Evolutionary conservation across 1,140 invertebrate genomes (phyloP).

Genomic region (Saccostrea echinata): DNA sequence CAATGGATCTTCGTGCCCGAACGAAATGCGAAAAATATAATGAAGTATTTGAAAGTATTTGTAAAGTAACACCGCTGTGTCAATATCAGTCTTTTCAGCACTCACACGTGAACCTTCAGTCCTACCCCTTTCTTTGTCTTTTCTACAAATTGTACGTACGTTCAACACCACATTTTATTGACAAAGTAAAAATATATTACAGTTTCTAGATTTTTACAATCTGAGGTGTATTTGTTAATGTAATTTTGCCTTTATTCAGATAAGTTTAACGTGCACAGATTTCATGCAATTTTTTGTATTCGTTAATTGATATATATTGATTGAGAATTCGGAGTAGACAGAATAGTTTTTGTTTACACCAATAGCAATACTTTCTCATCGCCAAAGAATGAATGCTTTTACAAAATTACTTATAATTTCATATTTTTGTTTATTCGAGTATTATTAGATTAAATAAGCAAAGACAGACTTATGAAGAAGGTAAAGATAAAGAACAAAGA

Average conservation of each 20-base stretch:
- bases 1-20: background rate
- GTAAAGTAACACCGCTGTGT: conserved; percentile 34
- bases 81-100: conserved; percentile 12
- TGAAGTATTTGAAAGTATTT: conserved; percentile 38
- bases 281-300: conserved; percentile 1
- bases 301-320: conserved; percentile 33
- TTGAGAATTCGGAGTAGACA: background rate
- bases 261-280: background rate
- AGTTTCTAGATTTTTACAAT: background rate
- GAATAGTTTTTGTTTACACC: too few relatives aligned
- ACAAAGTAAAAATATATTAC: conserved; percentile 22
- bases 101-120: background rate
- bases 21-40: conserved; percentile 24
- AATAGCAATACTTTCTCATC: background rate
- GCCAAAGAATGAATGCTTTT: background rate
- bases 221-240: conserved; percentile 7
- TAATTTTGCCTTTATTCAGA: background rate
- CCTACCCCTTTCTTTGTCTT: conserved; percentile 1
- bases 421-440: background rate
- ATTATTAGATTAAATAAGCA: too few relatives aligned
- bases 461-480: too few relatives aligned
- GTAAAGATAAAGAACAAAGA: too few relatives aligned
- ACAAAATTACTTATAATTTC: background rate
- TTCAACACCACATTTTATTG: conserved; percentile 12
- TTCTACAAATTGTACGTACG: conserved; percentile 9